phyloP scores from a whole-genome alignment of 2,888 invertebrate genomes.

The Pachliopta kotzebuea region DNA sequence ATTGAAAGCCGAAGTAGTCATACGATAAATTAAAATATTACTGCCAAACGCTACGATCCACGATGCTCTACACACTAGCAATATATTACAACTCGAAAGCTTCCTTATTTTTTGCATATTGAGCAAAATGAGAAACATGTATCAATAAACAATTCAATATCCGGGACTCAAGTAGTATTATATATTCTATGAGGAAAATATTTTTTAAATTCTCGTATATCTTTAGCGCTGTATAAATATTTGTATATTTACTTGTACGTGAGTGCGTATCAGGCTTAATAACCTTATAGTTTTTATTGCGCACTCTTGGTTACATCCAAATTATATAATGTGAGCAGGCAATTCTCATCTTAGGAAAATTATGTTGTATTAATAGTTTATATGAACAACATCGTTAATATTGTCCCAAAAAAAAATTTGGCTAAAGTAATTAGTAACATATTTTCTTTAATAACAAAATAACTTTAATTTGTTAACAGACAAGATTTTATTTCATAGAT shows the following conservation, averaged over 20 bases:
- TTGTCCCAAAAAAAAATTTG: too few relatives aligned
- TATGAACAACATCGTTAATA: too few relatives aligned
- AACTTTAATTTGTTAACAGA: too few relatives aligned
- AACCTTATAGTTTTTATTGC: conserved; percentile 6
- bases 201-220: conserved; percentile 12
- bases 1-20: conserved; percentile 19
- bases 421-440: too few relatives aligned
- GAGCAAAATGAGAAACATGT: conserved; percentile 11
- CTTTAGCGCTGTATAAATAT: conserved; percentile 7
- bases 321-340: conserved; percentile 2
- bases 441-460: too few relatives aligned
- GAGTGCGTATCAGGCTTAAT: conserved; percentile 4
- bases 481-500: too few relatives aligned
- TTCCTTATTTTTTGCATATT: conserved; percentile 50
- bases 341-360: background rate
- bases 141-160: conserved; percentile 33
- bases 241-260: background rate
- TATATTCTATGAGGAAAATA: conserved; percentile 6
- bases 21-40: conserved; percentile 23
- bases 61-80: conserved; percentile 3
- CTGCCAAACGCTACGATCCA: conserved; percentile 7
- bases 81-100: conserved; percentile 45
- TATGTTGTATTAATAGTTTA: too few relatives aligned
- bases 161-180: conserved; percentile 32
- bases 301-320: conserved; percentile 3